Evolutionary conservation across 2,888 invertebrate genomes (phyloP), one percentile per base, ranked within the genome.

Genomic region (Drosophila infuscata): DNA sequence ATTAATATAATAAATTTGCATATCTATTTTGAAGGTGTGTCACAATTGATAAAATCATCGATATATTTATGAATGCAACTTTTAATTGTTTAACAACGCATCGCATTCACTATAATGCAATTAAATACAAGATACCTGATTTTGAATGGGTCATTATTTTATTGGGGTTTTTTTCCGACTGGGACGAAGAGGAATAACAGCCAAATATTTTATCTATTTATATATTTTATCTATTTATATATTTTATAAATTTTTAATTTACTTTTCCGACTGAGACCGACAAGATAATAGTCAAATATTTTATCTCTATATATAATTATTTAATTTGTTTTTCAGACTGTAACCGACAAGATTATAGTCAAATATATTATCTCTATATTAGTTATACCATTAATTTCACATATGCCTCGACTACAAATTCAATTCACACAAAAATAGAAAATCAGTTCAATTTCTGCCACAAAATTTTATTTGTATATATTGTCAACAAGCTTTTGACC

Each of bases 21-120:
- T 49, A 12, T 51, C 25, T 15, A 9, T 17, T 15, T 38, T 4
- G 38, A 41, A 30, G 73, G 74, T 60, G 60, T 73, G 51, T 20
- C 46, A 15, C 29, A n/a, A 7, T 30, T n/a, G 11, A 30, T n/a
- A 9, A 17, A 59, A 32, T 38, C 20, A 33, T 4, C 20, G 3
- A 49, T 17, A 29, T 9, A 30, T 49, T 29, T 25, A 49, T 30
- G 8, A 9, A 17, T 49, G 49, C 20, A 7, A 7, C 20, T 20
- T 20, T 20, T 46, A 46, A 20, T 46, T 12, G 46, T 46, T 12
- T 12, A 12, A 49, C 54, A 36, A 30, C 11, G 36, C 17, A 1
- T 25, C 20, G 46, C 46, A 41, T 46, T 46, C 20, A 20, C 20
- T 7, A 38, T 38, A 46, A 25, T 7, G 46, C 12, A 46, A 46